Percentiles rank a stretch among this genome's conserved stretches.
phyloP scores from a whole-genome alignment of 1,140 invertebrate genomes.

The Hylyphantes graminicola region DNA sequence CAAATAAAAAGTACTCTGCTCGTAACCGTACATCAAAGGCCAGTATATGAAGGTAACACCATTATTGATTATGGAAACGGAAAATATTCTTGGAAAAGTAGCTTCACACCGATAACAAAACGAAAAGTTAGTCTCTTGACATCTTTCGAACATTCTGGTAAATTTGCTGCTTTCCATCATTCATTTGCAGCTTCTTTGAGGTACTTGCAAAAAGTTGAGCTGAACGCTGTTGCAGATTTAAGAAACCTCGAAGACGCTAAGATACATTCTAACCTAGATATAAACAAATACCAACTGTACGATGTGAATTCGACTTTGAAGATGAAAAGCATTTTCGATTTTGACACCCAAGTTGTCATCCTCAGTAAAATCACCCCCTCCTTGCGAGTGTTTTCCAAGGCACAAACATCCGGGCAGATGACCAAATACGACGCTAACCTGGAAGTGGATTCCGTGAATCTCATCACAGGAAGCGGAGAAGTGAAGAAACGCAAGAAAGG shows the following conservation, averaged over 20 bases:
- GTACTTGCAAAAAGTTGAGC: constrained; percentile 32
- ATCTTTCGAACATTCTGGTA: constrained; percentile 41
- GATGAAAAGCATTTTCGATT: constrained; percentile 31
- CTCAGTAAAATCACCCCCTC: constrained; percentile 46
- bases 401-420: constrained; percentile 25
- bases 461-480: constrained; percentile 45
- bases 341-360: constrained; percentile 14
- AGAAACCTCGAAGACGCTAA: constrained; percentile 54
- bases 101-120: constrained; percentile 37
- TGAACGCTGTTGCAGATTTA: constrained; percentile 52
- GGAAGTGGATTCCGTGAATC: constrained; percentile 26
- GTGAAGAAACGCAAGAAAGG: constrained; percentile 50
- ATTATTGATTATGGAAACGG: constrained; percentile 44
- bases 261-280: constrained; percentile 42
- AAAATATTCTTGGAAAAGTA: constrained; percentile 42
- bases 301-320: constrained; percentile 47
- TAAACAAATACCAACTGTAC: constrained; percentile 45
- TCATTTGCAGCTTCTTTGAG: constrained; percentile 13
- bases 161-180: constrained; percentile 49
- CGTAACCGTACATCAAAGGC: constrained; percentile 33
- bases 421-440: constrained; percentile 40
- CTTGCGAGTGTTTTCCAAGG: constrained; percentile 36
- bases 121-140: constrained; percentile 28
- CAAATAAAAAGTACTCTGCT: constrained; percentile 33
- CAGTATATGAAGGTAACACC: constrained; percentile 38